Evolutionary conservation across 2,888 invertebrate genomes (phyloP), one percentile per base, ranked within the genome.

Genomic region (Gymnosoma rotundatum): DNA sequence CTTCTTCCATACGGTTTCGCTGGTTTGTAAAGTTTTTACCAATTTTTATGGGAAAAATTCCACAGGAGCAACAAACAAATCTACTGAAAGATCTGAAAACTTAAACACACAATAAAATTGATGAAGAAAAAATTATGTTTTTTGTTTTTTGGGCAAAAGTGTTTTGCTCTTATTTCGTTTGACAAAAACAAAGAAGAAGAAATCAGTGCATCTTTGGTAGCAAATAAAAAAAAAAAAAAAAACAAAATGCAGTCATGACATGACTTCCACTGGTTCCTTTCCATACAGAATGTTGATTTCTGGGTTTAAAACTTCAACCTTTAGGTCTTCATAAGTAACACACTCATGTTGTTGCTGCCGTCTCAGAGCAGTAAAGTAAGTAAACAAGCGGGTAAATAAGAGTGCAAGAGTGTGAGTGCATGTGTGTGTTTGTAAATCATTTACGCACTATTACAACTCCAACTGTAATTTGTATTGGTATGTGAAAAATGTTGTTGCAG

Each of bases 161-260:
- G 18, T 69, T 79, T 73, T 79, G 67, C 76, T 38, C 58, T 69
- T 87, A 60, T 72, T 72, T 36, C 36, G 32, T 48, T 86, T 87
- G 89, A 89, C 89, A 90, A 88, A 88, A 88, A 89, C 90, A 88
- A 32, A 7, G 7, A 32, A 32, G 8, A 32, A 89, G 89, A 90
- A 89, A 89, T 90, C 89, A 90, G 90, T 90, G 89, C 89, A 90
- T 58, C 21, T 50, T 42, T n/a, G 42, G 64, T 25, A 50, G 60
- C 60, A 60, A 61, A 54, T 18, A 38, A 18, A 0, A 54, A 20
- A 20, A 50, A 18, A 14, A 42, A 56, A 21, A 45, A 36, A 48
- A 36, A 73, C 32, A 60, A 76, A 78, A 83, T 79, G 78, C 78
- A 83, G 64, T 72, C 74, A 61, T 72, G 81, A 81, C 74, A 78